These are phyloP conservation scores for Vanessa atalanta DNA, from an alignment of 1,140 invertebrate genomes.

Conservation along the genomic window DNA sequence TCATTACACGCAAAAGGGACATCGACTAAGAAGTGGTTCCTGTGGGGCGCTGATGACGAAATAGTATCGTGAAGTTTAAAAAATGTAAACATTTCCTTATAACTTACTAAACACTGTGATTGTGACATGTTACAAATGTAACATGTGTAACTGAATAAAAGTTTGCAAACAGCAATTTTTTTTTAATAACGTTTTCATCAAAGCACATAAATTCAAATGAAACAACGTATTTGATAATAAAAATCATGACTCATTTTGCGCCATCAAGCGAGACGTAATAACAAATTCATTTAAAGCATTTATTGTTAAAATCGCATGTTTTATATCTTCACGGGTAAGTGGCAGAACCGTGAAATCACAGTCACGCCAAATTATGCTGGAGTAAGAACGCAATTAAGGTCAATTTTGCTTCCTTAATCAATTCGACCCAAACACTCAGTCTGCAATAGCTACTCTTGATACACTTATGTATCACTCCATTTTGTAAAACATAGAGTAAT, in stretches of 20 bases:
- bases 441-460: slow-evolving; percentile 26
- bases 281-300: slow-evolving; percentile 33
- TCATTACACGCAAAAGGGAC: too few relatives aligned
- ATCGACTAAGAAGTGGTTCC: too few relatives aligned
- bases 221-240: not conserved
- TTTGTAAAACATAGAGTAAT: slow-evolving; percentile 12
- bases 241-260: not conserved
- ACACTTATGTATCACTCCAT: slow-evolving; percentile 27
- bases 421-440: slow-evolving; percentile 48
- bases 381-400: slow-evolving; percentile 51
- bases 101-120: too few relatives aligned
- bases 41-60: too few relatives aligned
- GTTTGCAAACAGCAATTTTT: too few relatives aligned
- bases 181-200: not conserved
- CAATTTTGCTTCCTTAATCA: slow-evolving; percentile 52
- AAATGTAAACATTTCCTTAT: too few relatives aligned
- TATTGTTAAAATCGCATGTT: slow-evolving; percentile 37
- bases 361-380: slow-evolving; percentile 49
- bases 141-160: too few relatives aligned
- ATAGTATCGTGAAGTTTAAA: too few relatives aligned
- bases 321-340: slow-evolving; percentile 42
- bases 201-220: not conserved
- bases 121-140: too few relatives aligned
- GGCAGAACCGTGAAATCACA: slow-evolving; percentile 42
- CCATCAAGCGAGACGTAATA: slow-evolving; percentile 17